These are phyloP conservation scores for Thunnus maccoyii DNA, from an alignment of 2,113 vertebrate genomes.

Conservation along the genomic window DNA sequence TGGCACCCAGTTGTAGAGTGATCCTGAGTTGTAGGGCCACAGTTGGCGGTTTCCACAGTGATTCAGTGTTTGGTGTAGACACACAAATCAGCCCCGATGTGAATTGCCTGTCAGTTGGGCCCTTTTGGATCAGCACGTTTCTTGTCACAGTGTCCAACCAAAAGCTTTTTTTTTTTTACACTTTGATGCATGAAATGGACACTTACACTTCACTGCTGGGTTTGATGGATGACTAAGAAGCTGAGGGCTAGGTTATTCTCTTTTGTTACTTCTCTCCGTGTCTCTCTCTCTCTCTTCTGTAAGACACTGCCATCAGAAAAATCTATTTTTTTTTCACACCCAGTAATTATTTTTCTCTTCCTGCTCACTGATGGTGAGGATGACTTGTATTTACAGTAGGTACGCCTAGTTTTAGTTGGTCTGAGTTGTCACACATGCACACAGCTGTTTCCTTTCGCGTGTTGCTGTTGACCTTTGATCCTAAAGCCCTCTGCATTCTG, in stretches of 20 bases:
- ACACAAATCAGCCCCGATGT: conserved; percentile 67
- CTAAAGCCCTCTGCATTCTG: conserved; percentile 19
- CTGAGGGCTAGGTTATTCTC: neutral
- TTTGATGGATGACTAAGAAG: conserved; percentile 1
- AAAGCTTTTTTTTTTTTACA: conserved; percentile 1
- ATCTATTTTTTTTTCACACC: neutral
- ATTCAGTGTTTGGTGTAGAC: conserved; percentile 63
- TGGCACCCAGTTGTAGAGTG: conserved; percentile 24
- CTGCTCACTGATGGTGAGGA: conserved; percentile 15
- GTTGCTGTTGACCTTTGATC: conserved; percentile 48
- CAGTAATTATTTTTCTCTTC: conserved; percentile 1
- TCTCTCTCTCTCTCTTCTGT: neutral
- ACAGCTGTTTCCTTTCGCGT: conserved; percentile 59
- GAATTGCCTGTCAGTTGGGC: conserved; percentile 55
- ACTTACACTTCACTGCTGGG: conserved; percentile 38
- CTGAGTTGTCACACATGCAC: conserved; percentile 19
- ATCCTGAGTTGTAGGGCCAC: conserved; percentile 39
- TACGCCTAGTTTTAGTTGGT: conserved; percentile 24
- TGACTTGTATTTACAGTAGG: conserved; percentile 6
- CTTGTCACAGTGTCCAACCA: conserved; percentile 29
- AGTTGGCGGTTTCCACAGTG: conserved; percentile 64
- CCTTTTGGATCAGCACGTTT: conserved; percentile 34
- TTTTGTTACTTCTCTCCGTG: neutral
- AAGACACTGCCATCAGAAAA: conserved; percentile 6
- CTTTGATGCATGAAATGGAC: conserved; percentile 23